These are phyloP conservation scores for Poeciliopsis paucimaculata DNA, from an alignment of 2,797 vertebrate species.

Conservation along the genomic window DNA sequence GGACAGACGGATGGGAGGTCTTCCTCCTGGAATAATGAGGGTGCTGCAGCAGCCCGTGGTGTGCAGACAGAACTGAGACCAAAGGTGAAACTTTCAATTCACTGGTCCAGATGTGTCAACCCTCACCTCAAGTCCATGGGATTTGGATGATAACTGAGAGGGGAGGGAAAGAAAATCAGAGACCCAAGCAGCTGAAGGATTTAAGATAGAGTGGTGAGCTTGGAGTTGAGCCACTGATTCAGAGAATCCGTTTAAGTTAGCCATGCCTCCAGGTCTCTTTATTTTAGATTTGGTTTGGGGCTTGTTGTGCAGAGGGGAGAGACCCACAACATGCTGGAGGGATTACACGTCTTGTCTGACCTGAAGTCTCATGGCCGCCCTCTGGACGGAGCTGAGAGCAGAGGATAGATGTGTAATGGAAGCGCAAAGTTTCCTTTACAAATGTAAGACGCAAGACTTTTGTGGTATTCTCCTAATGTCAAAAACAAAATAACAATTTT, in stretches of 20 bases:
- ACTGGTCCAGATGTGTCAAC: constrained; percentile 1
- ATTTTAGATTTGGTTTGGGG: background rate
- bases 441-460: too few relatives aligned
- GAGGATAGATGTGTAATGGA: background rate
- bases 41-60: background rate
- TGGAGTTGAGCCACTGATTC: background rate
- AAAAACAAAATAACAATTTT: too few relatives aligned
- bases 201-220: background rate
- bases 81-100: constrained; percentile 9
- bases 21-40: background rate
- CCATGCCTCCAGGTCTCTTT: background rate
- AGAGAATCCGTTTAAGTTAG: background rate
- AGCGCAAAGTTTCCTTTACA: too few relatives aligned
- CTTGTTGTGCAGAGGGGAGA: background rate
- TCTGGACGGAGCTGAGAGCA: background rate
- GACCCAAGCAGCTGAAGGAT: background rate
- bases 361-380: background rate
- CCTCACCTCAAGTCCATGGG: background rate
- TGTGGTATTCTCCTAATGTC: too few relatives aligned
- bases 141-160: background rate
- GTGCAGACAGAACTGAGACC: background rate
- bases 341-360: background rate
- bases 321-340: background rate
- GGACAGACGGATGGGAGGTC: background rate
- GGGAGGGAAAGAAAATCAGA: background rate